Conservation (phyloP, 2,797 vertebrate genomes). For the Arrhamphus sclerolepis region DNA sequence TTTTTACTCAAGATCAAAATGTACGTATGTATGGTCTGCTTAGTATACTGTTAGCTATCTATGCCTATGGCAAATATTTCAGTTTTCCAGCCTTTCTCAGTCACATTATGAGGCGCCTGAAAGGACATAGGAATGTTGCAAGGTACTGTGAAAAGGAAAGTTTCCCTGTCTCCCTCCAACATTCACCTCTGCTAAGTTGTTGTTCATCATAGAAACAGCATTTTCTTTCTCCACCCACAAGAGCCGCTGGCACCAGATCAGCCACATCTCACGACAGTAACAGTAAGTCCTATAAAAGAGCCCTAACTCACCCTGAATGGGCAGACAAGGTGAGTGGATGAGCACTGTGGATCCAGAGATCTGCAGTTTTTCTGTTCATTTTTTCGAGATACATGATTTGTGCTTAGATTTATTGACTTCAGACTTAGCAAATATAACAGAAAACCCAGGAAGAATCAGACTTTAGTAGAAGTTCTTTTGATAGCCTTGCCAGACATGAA, state of each 20-base stretch:
- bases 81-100: slow-evolving; percentile 19
- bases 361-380: no score
- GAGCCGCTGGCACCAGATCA: slow-evolving; percentile 27
- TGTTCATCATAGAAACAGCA: slow-evolving; percentile 30
- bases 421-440: slow-evolving; percentile 17
- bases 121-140: slow-evolving; percentile 72
- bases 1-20: no score
- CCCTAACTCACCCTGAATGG: slow-evolving; percentile 18
- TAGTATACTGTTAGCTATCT: not conserved
- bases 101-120: slow-evolving; percentile 37
- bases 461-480: slow-evolving; percentile 1
- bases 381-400: slow-evolving; percentile 6
- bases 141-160: slow-evolving; percentile 55
- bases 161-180: slow-evolving; percentile 12
- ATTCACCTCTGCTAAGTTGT: slow-evolving; percentile 26
- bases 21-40: no score
- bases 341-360: slow-evolving; percentile 23
- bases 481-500: slow-evolving; percentile 59
- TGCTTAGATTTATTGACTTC: not conserved
- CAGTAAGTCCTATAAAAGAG: slow-evolving; percentile 25
- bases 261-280: slow-evolving; percentile 25
- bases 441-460: slow-evolving; percentile 24
- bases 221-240: slow-evolving; percentile 42
- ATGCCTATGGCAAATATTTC: slow-evolving; percentile 1
- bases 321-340: slow-evolving; percentile 30